Conservation (phyloP, 2,113 vertebrate genomes). For the Zosterops lateralis region DNA sequence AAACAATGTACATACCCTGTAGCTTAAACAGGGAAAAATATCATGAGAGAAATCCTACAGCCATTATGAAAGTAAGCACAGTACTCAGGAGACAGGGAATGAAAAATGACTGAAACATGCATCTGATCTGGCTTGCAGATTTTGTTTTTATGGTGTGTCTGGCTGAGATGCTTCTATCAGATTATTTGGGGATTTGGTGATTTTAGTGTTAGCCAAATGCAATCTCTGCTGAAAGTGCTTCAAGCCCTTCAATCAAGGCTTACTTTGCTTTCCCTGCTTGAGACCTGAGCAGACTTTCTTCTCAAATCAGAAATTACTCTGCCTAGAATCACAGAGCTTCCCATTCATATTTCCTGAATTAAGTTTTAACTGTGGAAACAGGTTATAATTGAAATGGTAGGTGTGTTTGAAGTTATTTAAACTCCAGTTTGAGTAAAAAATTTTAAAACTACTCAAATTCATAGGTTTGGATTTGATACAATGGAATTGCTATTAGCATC, state of each 20-base stretch:
- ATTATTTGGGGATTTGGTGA: background rate
- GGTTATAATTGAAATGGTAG: background rate
- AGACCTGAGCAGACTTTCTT: background rate
- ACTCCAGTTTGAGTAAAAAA: background rate
- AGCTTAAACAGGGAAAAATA: background rate
- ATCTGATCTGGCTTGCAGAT: background rate
- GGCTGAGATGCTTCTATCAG: background rate
- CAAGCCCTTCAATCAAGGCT: background rate
- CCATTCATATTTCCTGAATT: background rate
- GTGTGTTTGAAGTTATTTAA: background rate
- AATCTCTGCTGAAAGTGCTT: background rate
- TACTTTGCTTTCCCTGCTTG: background rate
- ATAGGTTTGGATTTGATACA: background rate
- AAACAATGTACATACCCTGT: background rate
- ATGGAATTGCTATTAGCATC: background rate
- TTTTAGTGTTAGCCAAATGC: background rate
- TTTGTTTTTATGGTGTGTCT: background rate
- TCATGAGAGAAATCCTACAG: background rate
- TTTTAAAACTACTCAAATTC: background rate
- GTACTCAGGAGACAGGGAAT: background rate
- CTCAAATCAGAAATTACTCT: background rate
- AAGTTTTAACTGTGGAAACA: background rate
- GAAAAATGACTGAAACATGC: background rate
- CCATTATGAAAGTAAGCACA: background rate
- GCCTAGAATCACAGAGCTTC: background rate